Evolutionary conservation across 1,140 invertebrate genomes (phyloP).

Genomic region (Sinonovacula constricta): DNA sequence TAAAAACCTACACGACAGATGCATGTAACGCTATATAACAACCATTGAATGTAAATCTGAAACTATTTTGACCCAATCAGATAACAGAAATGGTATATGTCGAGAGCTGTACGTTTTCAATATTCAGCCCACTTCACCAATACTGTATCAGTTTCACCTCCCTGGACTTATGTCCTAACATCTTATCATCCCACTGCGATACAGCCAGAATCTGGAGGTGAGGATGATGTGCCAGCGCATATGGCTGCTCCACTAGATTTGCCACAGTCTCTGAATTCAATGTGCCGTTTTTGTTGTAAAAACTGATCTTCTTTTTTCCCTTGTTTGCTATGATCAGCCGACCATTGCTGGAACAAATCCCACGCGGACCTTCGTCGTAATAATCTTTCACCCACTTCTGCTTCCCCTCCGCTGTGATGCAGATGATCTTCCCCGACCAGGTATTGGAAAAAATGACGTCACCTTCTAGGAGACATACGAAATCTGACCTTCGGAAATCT

Average conservation of each 20-base stretch:
- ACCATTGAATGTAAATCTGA: too few species aligned
- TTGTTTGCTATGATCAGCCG: not conserved
- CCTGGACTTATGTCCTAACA: not conserved
- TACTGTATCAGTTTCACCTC: not conserved
- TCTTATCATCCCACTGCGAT: slow-evolving; percentile 19
- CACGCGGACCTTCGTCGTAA: not conserved
- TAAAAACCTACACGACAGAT: too few species aligned
- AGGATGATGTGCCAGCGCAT: slow-evolving; percentile 8
- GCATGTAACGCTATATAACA: too few species aligned
- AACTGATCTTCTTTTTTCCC: not conserved
- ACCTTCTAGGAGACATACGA: not conserved
- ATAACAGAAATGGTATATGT: too few species aligned
- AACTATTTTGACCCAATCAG: too few species aligned
- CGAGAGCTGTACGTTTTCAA: not conserved
- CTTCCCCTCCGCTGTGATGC: slow-evolving; percentile 1
- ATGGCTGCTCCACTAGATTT: not conserved
- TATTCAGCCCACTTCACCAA: not conserved
- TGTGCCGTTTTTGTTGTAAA: not conserved
- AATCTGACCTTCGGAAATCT: slow-evolving; percentile 8
- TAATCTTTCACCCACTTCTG: not conserved
- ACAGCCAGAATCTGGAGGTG: not conserved
- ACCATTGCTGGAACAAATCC: not conserved
- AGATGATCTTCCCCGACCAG: slow-evolving; percentile 13
- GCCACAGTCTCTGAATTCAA: not conserved
- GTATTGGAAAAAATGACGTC: slow-evolving; percentile 13